Evolutionary conservation across 2,113 vertebrate genomes (phyloP), one percentile per base, ranked within the genome.

Genomic region (Vidua macroura): DNA sequence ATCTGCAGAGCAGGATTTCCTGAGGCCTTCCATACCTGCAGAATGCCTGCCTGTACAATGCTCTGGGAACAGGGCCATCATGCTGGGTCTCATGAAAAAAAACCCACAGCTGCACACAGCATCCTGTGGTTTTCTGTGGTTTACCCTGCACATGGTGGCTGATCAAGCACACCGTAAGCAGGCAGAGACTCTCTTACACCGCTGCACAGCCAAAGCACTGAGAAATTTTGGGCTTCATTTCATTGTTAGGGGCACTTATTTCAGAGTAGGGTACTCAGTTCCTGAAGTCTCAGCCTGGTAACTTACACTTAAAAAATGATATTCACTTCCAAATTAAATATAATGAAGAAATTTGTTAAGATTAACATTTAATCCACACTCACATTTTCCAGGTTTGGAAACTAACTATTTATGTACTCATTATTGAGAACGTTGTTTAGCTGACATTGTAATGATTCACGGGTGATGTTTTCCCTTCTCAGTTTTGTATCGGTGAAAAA

Each of bases 11-110:
- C 74, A 85, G 86, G 17, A 78, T 86, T 95, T 97, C 97, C 95
- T 92, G 92, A 95, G 72, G 59, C 75, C 86, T 92, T 90, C 86
- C 87, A 82, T 83, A 96, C 93, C 96, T 97, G 84, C 92, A 95
- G 51, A 88, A 43, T 4, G 0, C 0, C n/a, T 74, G 59, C 69
- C 23, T 68, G 53, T 10, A 43, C 64, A 91, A 5, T 39, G 86
- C 82, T 76, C 73, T 93, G 88, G 92, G 93, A 97, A 96, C 92
- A 89, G 72, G 69, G 93, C 83, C 79, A 46, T 33, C 81, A 67
- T 4, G 17, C 63, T 64, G 95, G 67, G 90, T 97, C 96, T 95
- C 93, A 73, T 41, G 87, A 73, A 88, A 80, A 80, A 85, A 86
- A 89, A 9, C 59, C 62, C 91, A 81, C 56, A 80, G 86, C 90